These are phyloP conservation scores for Acleris cristana DNA, from an alignment of 2,888 invertebrate species.

Conservation along the genomic window DNA sequence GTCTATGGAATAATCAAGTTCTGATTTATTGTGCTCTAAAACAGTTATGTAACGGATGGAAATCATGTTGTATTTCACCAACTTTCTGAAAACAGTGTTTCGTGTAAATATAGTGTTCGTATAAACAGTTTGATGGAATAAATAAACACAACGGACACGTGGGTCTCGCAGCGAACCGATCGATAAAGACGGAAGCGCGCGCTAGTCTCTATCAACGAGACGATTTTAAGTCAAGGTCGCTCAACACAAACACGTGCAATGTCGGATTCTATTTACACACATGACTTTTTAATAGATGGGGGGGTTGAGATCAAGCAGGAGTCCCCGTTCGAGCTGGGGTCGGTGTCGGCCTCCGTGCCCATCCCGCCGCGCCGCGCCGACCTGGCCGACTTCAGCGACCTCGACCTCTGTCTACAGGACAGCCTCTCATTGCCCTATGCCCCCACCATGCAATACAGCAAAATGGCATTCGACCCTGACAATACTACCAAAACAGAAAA, in stretches of 20 bases:
- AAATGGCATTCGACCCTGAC: conserved; percentile 72
- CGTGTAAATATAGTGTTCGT: conserved; percentile 42
- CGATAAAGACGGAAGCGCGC: conserved; percentile 80
- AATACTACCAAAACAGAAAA: conserved; percentile 82
- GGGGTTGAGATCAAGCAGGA: conserved; percentile 86
- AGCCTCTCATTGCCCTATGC: conserved; percentile 67
- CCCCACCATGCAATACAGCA: conserved; percentile 68
- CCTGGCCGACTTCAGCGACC: conserved; percentile 79
- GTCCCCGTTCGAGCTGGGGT: conserved; percentile 74
- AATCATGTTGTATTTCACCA: conserved; percentile 52
- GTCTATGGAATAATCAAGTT: conserved; percentile 54
- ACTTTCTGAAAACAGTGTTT: conserved; percentile 46
- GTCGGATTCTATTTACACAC: conserved; percentile 86
- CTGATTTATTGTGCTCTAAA: conserved; percentile 61
- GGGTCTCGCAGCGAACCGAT: conserved; percentile 73
- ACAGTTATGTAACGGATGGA: conserved; percentile 74
- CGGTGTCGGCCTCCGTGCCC: conserved; percentile 85
- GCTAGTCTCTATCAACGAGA: conserved; percentile 79
- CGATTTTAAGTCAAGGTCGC: conserved; percentile 80
- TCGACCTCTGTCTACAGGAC: conserved; percentile 83
- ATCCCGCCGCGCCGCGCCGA: conserved; percentile 83
- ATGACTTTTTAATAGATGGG: conserved; percentile 86
- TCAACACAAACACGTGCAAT: conserved; percentile 82
- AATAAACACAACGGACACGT: conserved; percentile 76
- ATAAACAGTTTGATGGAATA: conserved; percentile 49